Evolutionary conservation across 1,140 invertebrate species (phyloP).

Genomic region (Calliopsis andreniformis): DNA sequence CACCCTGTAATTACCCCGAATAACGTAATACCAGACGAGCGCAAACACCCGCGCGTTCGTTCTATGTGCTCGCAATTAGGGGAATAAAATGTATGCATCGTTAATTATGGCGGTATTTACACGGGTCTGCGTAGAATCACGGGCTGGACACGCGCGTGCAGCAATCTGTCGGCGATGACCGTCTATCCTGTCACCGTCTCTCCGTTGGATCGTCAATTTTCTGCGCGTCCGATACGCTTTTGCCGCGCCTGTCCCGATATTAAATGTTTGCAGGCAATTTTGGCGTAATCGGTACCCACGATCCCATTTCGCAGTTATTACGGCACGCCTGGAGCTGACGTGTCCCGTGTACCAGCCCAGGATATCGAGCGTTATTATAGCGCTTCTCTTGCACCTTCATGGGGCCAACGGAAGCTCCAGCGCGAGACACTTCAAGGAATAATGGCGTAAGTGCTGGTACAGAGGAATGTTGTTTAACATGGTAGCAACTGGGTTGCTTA

Average conservation of each 20-base stretch:
- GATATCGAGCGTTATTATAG: constrained; percentile 44
- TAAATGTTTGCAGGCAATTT: constrained; percentile 79
- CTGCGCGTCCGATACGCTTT: constrained; percentile 67
- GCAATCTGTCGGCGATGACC: constrained; percentile 20
- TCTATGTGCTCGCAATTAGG: constrained; percentile 46
- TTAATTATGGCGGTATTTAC: constrained; percentile 39
- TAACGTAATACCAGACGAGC: constrained; percentile 46
- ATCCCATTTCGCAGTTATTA: constrained; percentile 73
- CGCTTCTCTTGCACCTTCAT: neutral
- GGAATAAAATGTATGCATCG: constrained; percentile 47
- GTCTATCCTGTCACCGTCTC: constrained; percentile 75
- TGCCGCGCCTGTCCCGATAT: constrained; percentile 69
- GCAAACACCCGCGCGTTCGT: constrained; percentile 14
- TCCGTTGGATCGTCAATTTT: constrained; percentile 75
- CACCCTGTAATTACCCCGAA: constrained; percentile 45
- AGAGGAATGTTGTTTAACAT: neutral
- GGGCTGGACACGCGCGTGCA: neutral
- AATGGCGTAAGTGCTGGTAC: neutral
- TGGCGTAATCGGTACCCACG: constrained; percentile 70
- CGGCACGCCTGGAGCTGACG: constrained; percentile 20
- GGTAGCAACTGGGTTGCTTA: no score
- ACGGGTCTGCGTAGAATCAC: neutral
- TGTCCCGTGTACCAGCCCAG: constrained; percentile 21
- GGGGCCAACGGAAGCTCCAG: neutral
- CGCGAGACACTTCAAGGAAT: neutral